Conservation (phyloP, 2,888 invertebrate species). For the Linyphia triangularis region DNA sequence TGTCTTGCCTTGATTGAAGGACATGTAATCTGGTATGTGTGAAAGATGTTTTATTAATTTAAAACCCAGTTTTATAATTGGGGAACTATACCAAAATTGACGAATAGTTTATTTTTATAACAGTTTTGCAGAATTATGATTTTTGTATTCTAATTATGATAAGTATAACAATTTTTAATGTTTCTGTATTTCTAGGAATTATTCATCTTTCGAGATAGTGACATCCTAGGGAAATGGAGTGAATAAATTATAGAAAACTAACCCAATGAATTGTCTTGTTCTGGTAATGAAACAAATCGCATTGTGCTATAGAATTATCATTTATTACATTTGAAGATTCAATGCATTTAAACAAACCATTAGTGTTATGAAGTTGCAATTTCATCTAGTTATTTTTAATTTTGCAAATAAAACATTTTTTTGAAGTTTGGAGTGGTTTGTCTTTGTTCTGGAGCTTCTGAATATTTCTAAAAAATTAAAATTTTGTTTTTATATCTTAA, state of each 20-base stretch:
- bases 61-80: too few relatives aligned
- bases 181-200: constrained; percentile 88
- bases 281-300: neutral
- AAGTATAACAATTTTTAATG: too few relatives aligned
- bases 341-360: constrained; percentile 62
- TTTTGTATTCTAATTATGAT: too few relatives aligned
- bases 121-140: too few relatives aligned
- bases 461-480: too few relatives aligned
- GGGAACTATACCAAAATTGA: too few relatives aligned
- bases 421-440: constrained; percentile 22
- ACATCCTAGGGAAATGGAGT: constrained; percentile 92
- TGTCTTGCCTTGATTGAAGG: too few relatives aligned
- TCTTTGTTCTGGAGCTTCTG: too few relatives aligned
- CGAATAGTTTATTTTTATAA: too few relatives aligned
- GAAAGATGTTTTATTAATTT: too few relatives aligned
- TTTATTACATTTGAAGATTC: constrained; percentile 48
- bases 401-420: constrained; percentile 48
- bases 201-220: constrained; percentile 95
- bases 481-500: too few relatives aligned
- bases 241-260: constrained; percentile 55
- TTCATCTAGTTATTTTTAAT: constrained; percentile 45
- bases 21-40: too few relatives aligned
- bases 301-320: constrained; percentile 32
- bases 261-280: neutral
- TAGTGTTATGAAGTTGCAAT: constrained; percentile 48